Evolutionary conservation across 2,113 vertebrate species (phyloP), one percentile per base, ranked within the genome.

Genomic region (Xenopus borealis): DNA sequence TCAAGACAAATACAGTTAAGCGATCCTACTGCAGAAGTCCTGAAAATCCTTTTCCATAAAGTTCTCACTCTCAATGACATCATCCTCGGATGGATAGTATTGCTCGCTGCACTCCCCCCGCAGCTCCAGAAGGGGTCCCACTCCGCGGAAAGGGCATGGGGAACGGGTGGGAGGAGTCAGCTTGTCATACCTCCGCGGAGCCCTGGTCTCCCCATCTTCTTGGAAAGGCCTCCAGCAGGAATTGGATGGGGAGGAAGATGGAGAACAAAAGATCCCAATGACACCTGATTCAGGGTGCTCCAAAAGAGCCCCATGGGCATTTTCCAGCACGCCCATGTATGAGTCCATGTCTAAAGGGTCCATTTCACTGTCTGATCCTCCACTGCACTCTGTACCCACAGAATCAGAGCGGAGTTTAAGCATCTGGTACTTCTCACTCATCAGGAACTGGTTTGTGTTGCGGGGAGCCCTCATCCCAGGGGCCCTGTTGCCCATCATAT

Each of bases 381-480:
- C 86, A 83, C 92, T 92, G 19, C 65, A 47, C 82, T 94, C 94
- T 4, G 89, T 92, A 3, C 94, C 93, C 72, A 94, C 84, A 0
- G 94, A 95, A 82, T 95, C 94, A 0, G 93, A 95, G 20, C 92
- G 88, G 88, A 95, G 85, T 76, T 94, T 92, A 86, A 92, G 87
- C 76, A 95, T 87, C 85, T 92, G 93, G 78, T 95, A 94, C 82
- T 94, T 95, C 80, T 95, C 94, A 14, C 88, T 86, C 94, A 95
- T 95, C 46, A 95, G 85, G 79, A 95, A 95, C 86, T 95, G 94
- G 86, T 95, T 95, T 69, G 93, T 95, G 87, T 95, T 95, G 78
- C 92, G 88, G 2, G 94, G 94, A 4, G 94, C 93, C 17, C 91
- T 83, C 93, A 94, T 95, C 7, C 94, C 94, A 59, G 87, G 86